A percentile compares a stretch with the other conserved stretches of the same genome.
Conservation (phyloP, 1,140 invertebrate species). For the Drosophila arizonae region DNA sequence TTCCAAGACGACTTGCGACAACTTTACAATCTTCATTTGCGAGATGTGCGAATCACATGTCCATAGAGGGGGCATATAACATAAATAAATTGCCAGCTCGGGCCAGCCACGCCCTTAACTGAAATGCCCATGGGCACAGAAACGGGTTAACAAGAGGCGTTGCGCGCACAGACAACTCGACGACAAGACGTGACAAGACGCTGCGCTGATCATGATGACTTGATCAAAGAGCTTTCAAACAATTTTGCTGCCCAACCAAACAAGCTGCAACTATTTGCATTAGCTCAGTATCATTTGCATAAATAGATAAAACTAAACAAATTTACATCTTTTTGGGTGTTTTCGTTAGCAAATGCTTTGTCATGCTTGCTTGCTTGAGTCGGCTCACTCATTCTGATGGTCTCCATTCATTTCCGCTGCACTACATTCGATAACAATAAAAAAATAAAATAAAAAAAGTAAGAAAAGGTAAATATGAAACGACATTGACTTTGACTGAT, state of each 20-base stretch:
- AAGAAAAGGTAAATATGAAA: conserved; percentile 19
- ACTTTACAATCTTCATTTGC: conserved; percentile 19
- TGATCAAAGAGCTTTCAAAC: conserved; percentile 17
- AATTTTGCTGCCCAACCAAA: conserved; percentile 12
- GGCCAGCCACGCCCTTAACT: conserved; percentile 29
- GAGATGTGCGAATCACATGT: conserved; percentile 31
- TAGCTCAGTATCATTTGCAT: conserved; percentile 22
- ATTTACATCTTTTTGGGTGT: conserved; percentile 1
- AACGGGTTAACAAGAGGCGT: conserved; percentile 26
- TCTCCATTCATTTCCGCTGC: conserved; percentile 29
- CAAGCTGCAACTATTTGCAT: background rate
- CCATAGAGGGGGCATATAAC: background rate
- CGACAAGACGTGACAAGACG: conserved; percentile 3
- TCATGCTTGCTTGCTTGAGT: no score
- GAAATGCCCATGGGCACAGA: conserved; percentile 30
- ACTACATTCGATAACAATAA: conserved; percentile 15
- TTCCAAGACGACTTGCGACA: conserved; percentile 17
- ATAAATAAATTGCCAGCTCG: conserved; percentile 13
- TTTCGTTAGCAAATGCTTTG: background rate
- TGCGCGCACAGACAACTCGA: conserved; percentile 24
- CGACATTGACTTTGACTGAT: conserved; percentile 24
- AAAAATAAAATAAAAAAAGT: background rate
- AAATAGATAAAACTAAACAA: conserved; percentile 6
- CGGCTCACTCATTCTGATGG: conserved; percentile 1
- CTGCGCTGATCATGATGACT: conserved; percentile 15